Evolutionary conservation across 2,113 vertebrate species (phyloP).

Genomic region (Uropsilus gracilis): DNA sequence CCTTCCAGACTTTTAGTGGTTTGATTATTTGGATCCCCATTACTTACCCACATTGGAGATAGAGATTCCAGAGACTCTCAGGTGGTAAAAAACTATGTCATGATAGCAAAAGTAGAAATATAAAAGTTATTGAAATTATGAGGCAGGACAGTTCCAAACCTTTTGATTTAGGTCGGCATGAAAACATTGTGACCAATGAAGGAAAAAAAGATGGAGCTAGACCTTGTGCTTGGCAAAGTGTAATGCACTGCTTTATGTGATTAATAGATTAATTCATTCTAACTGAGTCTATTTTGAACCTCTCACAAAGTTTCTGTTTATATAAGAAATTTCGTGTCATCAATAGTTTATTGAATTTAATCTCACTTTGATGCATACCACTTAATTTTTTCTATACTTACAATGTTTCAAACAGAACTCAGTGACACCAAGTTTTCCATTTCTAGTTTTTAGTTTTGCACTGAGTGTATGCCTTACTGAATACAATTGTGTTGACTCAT

Average conservation of each 20-base stretch:
- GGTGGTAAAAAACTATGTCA: slow-evolving; percentile 52
- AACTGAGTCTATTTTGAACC: neutral
- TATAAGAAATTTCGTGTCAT: neutral
- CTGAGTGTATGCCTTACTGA: neutral
- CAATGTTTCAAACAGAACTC: neutral
- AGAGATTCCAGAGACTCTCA: neutral
- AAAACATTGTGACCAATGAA: slow-evolving; percentile 2
- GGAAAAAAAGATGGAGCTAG: neutral
- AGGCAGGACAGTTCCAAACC: slow-evolving; percentile 47
- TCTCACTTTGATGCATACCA: neutral
- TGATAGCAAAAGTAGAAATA: slow-evolving; percentile 48
- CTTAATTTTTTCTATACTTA: neutral
- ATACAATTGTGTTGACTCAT: neutral
- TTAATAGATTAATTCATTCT: slow-evolving; percentile 41
- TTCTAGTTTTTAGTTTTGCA: neutral
- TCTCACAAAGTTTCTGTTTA: neutral
- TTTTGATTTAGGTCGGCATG: neutral
- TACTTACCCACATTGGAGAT: neutral
- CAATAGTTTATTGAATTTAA: neutral
- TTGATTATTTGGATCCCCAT: neutral
- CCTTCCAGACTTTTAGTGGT: neutral
- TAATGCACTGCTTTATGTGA: slow-evolving; percentile 26
- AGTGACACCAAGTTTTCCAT: neutral
- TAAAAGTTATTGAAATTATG: slow-evolving; percentile 23
- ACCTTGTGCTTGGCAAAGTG: neutral